A percentile compares a stretch with the other conserved stretches of the same genome.
Evolutionary conservation across 2,113 vertebrate species (phyloP).

Genomic region (Tinamus guttatus): DNA sequence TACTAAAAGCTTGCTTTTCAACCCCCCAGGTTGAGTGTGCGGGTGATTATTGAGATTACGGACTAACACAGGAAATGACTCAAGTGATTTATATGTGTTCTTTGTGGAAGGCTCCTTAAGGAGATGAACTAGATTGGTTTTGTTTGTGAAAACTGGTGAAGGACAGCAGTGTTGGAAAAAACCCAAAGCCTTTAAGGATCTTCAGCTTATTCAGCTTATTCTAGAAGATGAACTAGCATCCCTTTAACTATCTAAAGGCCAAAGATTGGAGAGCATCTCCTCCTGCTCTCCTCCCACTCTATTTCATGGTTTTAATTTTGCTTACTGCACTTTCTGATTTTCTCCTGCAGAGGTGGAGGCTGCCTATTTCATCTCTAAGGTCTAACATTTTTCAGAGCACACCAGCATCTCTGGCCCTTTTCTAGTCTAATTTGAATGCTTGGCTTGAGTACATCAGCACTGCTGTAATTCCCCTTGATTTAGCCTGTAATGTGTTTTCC

Average conservation of each 20-base stretch:
- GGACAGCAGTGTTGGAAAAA: neutral
- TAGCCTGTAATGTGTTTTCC: neutral
- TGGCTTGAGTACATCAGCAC: neutral
- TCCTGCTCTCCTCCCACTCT: neutral
- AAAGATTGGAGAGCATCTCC: neutral
- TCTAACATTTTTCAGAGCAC: neutral
- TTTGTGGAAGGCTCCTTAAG: neutral
- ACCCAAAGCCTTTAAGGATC: neutral
- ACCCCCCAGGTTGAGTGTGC: too few species aligned
- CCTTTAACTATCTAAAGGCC: neutral
- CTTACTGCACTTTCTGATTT: neutral
- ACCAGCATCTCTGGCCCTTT: neutral
- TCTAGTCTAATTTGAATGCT: neutral
- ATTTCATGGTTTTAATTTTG: neutral
- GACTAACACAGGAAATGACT: neutral
- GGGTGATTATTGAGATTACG: too few species aligned
- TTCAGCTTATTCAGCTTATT: neutral
- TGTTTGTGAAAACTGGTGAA: neutral
- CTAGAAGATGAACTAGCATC: neutral
- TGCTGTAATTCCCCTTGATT: neutral
- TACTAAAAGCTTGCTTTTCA: too few species aligned
- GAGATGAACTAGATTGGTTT: neutral
- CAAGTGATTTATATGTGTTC: neutral
- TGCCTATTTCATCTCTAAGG: neutral
- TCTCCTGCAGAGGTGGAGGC: neutral